Conservation (phyloP, 2,797 vertebrate species). For the Gastrophryne carolinensis region DNA sequence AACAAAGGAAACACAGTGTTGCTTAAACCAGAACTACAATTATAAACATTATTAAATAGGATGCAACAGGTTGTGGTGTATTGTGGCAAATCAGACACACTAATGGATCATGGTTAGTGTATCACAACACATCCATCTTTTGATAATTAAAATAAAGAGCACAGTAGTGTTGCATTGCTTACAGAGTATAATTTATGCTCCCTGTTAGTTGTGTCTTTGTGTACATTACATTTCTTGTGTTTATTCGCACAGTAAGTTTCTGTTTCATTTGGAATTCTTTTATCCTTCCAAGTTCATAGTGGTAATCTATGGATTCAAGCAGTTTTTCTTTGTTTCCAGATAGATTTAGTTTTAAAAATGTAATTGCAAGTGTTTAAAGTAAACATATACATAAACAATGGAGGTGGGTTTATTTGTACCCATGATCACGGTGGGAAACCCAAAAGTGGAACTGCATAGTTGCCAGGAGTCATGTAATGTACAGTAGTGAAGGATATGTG, state of each 20-base stretch:
- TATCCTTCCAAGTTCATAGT: neutral
- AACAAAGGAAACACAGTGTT: conserved; percentile 32
- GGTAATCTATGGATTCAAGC: neutral
- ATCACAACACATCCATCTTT: conserved; percentile 19
- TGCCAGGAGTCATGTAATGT: too few species aligned
- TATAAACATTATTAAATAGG: conserved; percentile 44
- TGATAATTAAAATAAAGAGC: neutral
- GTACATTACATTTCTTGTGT: neutral
- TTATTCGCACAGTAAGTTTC: neutral
- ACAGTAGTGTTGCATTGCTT: neutral
- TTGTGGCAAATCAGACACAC: neutral
- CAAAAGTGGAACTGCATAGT: neutral
- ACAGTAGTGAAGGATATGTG: too few species aligned
- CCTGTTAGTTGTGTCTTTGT: neutral
- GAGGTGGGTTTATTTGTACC: neutral
- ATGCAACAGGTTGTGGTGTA: conserved; percentile 22
- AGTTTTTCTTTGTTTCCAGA: neutral
- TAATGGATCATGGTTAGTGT: conserved; percentile 6
- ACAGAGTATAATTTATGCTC: neutral
- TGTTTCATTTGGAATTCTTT: conserved; percentile 3
- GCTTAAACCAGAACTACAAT: conserved; percentile 26
- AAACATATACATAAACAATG: neutral
- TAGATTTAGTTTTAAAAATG: neutral
- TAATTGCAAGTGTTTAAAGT: neutral
- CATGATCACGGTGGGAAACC: neutral